These are phyloP conservation scores for Leptocoma aspasia DNA, from an alignment of 2,113 vertebrate genomes.

Conservation along the genomic window DNA sequence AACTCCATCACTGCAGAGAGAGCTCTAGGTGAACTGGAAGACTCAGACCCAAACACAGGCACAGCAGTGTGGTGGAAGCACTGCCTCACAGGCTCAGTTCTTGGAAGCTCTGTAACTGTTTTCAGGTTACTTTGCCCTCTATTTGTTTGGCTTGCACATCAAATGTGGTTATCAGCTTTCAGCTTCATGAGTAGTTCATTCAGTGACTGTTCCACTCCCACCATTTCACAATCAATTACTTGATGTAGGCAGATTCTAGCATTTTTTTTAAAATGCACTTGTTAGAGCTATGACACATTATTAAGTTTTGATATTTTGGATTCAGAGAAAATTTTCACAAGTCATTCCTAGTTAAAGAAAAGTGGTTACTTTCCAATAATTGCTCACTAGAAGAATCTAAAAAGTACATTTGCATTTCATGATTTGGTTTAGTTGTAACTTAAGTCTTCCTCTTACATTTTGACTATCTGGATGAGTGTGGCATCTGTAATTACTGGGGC, in stretches of 20 bases:
- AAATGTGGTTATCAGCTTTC: neutral
- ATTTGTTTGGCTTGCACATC: neutral
- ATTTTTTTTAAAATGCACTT: neutral
- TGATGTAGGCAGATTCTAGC: neutral
- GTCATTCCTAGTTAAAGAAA: neutral
- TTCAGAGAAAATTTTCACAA: neutral
- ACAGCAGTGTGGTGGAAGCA: neutral
- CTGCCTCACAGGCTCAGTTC: neutral
- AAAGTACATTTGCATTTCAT: neutral
- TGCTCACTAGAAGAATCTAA: neutral
- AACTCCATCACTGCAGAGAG: neutral
- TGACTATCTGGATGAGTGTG: neutral
- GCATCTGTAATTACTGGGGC: neutral
- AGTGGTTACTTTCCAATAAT: neutral
- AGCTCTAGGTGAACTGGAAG: neutral
- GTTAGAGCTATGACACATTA: neutral
- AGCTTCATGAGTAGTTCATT: neutral
- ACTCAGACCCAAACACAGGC: neutral
- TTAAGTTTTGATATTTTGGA: neutral
- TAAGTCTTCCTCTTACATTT: neutral
- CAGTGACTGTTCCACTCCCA: neutral
- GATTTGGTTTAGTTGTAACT: neutral
- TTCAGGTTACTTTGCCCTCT: neutral
- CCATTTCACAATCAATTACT: neutral
- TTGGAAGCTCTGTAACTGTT: neutral